A percentile compares a stretch with the other conserved stretches of the same genome.
Evolutionary conservation across 2,797 vertebrate species (phyloP).

Genomic region (Gambusia yucatana): DNA sequence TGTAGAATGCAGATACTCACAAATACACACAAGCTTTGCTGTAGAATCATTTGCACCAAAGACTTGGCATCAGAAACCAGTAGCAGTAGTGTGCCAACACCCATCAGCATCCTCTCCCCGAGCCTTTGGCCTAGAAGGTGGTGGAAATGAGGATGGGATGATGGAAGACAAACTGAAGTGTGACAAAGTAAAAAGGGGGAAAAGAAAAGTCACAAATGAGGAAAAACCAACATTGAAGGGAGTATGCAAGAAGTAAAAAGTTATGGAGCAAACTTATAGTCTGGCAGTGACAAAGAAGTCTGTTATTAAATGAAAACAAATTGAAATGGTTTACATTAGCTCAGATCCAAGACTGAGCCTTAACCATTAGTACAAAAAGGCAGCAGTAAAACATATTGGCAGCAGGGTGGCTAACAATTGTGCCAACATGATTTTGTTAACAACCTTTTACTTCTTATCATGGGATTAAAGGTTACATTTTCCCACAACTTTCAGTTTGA

Average conservation of each 20-base stretch:
- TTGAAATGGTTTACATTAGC: background rate
- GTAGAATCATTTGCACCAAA: slow-evolving; percentile 24
- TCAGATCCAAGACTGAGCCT: background rate
- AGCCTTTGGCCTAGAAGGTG: slow-evolving; percentile 28
- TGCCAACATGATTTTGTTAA: background rate
- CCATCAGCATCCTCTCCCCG: slow-evolving; percentile 24
- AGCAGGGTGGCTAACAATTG: background rate
- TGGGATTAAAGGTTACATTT: background rate
- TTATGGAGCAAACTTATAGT: background rate
- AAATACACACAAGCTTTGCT: slow-evolving; percentile 8
- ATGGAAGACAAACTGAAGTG: background rate
- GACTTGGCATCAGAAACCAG: slow-evolving; percentile 33
- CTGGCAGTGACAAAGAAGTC: background rate
- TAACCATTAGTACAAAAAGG: background rate
- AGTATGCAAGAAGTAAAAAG: background rate
- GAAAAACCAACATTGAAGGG: background rate
- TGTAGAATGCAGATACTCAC: slow-evolving; percentile 9
- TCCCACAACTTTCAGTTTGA: background rate
- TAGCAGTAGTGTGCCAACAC: slow-evolving; percentile 23
- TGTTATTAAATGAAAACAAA: background rate
- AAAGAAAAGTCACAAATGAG: background rate
- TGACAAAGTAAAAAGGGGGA: background rate
- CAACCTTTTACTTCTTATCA: background rate
- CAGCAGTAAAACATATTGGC: background rate
- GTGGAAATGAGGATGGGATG: background rate